Evolutionary conservation across 1,140 invertebrate species (phyloP), one percentile per base, ranked within the genome.

Genomic region (Apis laboriosa): DNA sequence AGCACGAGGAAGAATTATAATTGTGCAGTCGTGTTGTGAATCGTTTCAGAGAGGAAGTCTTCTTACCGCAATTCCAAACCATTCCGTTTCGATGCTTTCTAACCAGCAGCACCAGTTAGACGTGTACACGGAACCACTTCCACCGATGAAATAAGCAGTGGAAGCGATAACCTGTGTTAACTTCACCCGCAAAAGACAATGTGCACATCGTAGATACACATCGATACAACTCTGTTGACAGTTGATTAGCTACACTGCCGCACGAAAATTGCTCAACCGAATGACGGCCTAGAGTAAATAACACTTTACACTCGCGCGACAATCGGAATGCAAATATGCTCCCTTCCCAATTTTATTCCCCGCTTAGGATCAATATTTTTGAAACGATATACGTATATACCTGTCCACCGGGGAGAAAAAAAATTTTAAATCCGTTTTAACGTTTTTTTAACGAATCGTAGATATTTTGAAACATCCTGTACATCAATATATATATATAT

Each of bases 1-100:
- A 43, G 4, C 34, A 43, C 34, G 34, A 43, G 34, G 34, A 43
- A 43, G 5, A 43, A 43, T 43, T 43, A 7, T 7, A 43, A 43
- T 43, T 0, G 24, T 24, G 24, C 24, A 24, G n/a, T 24, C 24
- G 24, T 24, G 24, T 24, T 24, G 24, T 24, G 34, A 34, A 28
- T 34, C 4, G 5, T 43, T 43, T 49, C 11, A 21, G 24, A 12
- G 17, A 9, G 9, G 9, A 12, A 9, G 43, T 3, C 55, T 78
- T 3, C 55, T 78, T 66, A 76, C 80, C 75, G 34, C 67, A 63
- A 72, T 76, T 83, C 43, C 70, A 71, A 34, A 55, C 61, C 86
- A 87, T 87, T 70, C 60, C 55, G 17, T 15, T 60, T 58, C 11
- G 19, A 34, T 8, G 4, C 12, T 71, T 28, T 13, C 21, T 53